Evolutionary conservation across 2,797 vertebrate species (phyloP).

Genomic region (Centroberyx gerrardi): DNA sequence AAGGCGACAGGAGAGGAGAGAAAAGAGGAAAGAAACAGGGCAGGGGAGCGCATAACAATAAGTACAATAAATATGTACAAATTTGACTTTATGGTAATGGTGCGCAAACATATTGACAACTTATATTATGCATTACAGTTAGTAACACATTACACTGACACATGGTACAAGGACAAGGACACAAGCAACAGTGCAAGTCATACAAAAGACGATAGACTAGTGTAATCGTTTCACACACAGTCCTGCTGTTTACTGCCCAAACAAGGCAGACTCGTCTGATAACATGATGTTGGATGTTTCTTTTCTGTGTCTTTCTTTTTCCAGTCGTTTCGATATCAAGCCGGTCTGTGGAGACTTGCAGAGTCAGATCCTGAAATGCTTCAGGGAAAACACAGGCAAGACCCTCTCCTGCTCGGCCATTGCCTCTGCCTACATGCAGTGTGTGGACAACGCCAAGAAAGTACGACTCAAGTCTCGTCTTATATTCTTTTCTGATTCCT

Average conservation of each 20-base stretch:
- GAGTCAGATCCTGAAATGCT: constrained; percentile 92
- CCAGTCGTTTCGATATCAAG: constrained; percentile 87
- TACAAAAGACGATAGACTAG: too few relatives aligned
- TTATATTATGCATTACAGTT: too few relatives aligned
- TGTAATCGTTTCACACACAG: neutral
- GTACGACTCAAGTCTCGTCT: constrained; percentile 66
- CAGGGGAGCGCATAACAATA: neutral
- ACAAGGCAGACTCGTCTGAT: neutral
- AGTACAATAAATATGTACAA: neutral
- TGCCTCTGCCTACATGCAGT: constrained; percentile 92
- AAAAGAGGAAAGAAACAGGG: too few relatives aligned
- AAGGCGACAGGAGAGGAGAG: too few relatives aligned
- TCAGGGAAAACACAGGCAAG: constrained; percentile 88
- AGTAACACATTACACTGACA: too few relatives aligned
- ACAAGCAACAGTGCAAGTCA: too few relatives aligned
- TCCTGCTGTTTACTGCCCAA: neutral
- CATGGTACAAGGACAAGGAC: too few relatives aligned
- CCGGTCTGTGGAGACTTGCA: constrained; percentile 93
- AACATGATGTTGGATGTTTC: neutral
- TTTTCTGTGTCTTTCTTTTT: constrained; percentile 34
- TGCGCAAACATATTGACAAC: too few relatives aligned
- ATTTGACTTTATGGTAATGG: neutral
- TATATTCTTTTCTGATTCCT: neutral
- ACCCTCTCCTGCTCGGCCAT: constrained; percentile 93
- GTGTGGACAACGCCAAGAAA: constrained; percentile 93